phyloP scores from a whole-genome alignment of 1,140 invertebrate species.

The Calosoma granatense region DNA sequence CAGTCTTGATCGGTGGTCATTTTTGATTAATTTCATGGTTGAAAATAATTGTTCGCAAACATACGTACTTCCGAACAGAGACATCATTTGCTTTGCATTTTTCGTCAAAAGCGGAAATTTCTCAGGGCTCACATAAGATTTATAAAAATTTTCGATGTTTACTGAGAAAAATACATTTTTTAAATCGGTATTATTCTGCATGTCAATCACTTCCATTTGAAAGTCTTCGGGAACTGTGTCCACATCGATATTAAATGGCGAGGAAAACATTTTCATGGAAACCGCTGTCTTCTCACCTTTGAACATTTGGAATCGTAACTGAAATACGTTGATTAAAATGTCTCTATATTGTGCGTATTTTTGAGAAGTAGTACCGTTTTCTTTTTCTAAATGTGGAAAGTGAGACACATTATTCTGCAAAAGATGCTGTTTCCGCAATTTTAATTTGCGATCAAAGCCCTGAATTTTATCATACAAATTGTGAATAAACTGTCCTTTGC shows the following conservation, averaged over 20 bases:
- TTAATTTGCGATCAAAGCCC: conserved; percentile 10
- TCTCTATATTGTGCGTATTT: no score
- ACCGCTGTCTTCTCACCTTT: conserved; percentile 22
- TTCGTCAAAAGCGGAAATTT: conserved; percentile 16
- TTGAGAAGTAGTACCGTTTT: no score
- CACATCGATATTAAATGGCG: conserved; percentile 10
- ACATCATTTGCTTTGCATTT: conserved; percentile 10
- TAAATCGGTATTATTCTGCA: neutral
- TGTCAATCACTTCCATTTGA: conserved; percentile 15
- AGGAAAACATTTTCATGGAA: conserved; percentile 19
- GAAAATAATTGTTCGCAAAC: conserved; percentile 18
- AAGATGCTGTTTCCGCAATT: no score
- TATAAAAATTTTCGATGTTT: conserved; percentile 12
- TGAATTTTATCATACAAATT: neutral
- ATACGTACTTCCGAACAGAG: conserved; percentile 16
- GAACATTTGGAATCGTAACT: conserved; percentile 20
- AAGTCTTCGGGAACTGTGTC: conserved; percentile 12
- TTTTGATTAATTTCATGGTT: conserved; percentile 17
- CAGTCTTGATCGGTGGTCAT: conserved; percentile 13
- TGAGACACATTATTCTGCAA: no score
- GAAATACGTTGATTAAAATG: no score
- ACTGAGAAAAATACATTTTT: conserved; percentile 13
- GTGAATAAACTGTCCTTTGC: neutral
- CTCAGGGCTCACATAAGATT: conserved; percentile 14
- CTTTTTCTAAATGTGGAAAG: no score